Evolutionary conservation across 2,888 invertebrate genomes (phyloP).

Genomic region (Zaprionus obscuricornis): DNA sequence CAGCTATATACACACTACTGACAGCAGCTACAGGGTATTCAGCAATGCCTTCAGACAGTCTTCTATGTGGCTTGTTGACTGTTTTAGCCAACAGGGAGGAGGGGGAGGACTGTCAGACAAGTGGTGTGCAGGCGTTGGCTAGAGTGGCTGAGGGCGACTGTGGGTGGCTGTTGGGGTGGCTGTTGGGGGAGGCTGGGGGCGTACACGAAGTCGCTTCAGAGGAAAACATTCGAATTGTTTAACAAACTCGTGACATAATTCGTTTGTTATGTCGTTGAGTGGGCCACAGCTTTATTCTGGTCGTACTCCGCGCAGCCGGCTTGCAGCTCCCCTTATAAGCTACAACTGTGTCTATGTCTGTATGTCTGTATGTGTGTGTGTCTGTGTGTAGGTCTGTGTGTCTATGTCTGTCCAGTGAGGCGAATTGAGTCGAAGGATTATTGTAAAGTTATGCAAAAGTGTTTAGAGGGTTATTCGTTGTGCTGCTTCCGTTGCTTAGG

Average conservation of each 20-base stretch:
- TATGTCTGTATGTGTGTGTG: too few relatives aligned
- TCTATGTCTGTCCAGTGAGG: constrained; percentile 42
- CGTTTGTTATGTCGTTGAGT: constrained; percentile 62
- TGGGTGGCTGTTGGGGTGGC: neutral
- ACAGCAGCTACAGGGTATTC: constrained; percentile 21
- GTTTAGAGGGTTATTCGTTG: constrained; percentile 33
- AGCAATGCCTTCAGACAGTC: constrained; percentile 25
- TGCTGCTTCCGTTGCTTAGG: constrained; percentile 12
- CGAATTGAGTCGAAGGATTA: constrained; percentile 45
- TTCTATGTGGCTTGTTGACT: constrained; percentile 35
- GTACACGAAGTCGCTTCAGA: constrained; percentile 20
- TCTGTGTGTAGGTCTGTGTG: neutral
- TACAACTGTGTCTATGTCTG: neutral
- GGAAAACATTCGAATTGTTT: constrained; percentile 65
- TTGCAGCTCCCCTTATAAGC: neutral
- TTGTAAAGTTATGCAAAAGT: constrained; percentile 59
- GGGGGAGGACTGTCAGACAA: too few relatives aligned
- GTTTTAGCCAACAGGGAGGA: constrained; percentile 12
- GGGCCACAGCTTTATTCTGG: constrained; percentile 26
- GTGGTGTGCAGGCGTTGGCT: neutral
- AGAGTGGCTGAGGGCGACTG: neutral
- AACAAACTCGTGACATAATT: constrained; percentile 71
- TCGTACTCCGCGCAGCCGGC: neutral
- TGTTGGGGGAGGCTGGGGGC: neutral
- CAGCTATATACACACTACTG: too few relatives aligned